These are phyloP conservation scores for Eilema depressum DNA, from an alignment of 2,888 invertebrate genomes.

Conservation along the genomic window DNA sequence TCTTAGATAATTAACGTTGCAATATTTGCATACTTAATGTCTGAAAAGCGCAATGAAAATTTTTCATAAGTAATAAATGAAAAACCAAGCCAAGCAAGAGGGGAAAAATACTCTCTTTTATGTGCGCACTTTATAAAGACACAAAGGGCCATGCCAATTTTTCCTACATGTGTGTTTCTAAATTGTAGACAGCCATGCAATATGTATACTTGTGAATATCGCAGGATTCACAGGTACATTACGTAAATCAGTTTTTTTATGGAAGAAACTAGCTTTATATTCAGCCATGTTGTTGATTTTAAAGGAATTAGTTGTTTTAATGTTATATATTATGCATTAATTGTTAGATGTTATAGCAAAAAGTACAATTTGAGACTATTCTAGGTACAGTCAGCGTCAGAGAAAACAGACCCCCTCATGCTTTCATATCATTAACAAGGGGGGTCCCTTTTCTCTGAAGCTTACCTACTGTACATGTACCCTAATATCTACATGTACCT, in stretches of 20 bases:
- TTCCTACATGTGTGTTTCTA: slow-evolving; percentile 1
- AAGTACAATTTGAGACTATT: too few relatives aligned
- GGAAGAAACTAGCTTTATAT: background rate
- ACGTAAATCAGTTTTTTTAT: background rate
- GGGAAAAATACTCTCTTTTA: slow-evolving; percentile 4
- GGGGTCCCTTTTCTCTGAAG: too few relatives aligned
- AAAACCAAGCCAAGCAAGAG: slow-evolving; percentile 4
- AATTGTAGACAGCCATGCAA: slow-evolving; percentile 2
- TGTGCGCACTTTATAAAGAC: background rate
- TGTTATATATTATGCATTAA: too few relatives aligned
- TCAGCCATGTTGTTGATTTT: background rate
- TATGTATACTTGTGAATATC: background rate
- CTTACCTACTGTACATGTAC: too few relatives aligned
- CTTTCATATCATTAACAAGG: too few relatives aligned
- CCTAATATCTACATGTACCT: too few relatives aligned
- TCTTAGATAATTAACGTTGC: background rate
- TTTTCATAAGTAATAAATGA: slow-evolving; percentile 1
- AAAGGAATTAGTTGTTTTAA: too few relatives aligned
- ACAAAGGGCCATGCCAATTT: slow-evolving; percentile 2
- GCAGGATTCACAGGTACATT: background rate
- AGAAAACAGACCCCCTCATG: too few relatives aligned
- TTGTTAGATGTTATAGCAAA: too few relatives aligned
- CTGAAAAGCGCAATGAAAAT: background rate
- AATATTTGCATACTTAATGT: background rate
- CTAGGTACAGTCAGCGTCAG: too few relatives aligned